Percentiles rank a stretch among this genome's conserved stretches.
Evolutionary conservation across 2,888 invertebrate genomes (phyloP).

Genomic region (Druceiella hillmani): DNA sequence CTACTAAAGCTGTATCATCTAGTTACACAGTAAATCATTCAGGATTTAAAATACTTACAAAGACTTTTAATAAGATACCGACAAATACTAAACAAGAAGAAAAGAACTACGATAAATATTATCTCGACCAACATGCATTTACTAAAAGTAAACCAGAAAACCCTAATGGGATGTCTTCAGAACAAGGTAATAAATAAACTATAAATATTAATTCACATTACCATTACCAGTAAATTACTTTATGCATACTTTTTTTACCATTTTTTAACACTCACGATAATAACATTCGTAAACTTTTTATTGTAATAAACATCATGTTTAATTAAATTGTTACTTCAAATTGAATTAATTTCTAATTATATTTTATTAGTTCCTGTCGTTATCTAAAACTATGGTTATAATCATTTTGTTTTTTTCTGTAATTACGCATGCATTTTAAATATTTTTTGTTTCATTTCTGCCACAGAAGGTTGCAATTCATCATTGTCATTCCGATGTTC

Average conservation of each 20-base stretch:
- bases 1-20: slow-evolving; percentile 56
- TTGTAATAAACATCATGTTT: background rate
- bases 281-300: background rate
- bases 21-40: slow-evolving; percentile 58
- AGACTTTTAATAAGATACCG: slow-evolving; percentile 55
- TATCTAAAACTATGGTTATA: background rate
- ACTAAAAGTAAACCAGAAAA: too few relatives aligned
- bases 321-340: too few relatives aligned
- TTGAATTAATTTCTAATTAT: too few relatives aligned
- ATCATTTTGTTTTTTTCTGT: background rate
- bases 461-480: slow-evolving; percentile 41
- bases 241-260: too few relatives aligned
- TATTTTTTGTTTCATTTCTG: slow-evolving; percentile 6
- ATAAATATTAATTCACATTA: too few relatives aligned
- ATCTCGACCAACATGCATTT: slow-evolving; percentile 37
- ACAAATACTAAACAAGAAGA: slow-evolving; percentile 41
- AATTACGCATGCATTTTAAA: too few relatives aligned
- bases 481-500: slow-evolving; percentile 54
- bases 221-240: too few relatives aligned
- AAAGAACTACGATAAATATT: slow-evolving; percentile 34
- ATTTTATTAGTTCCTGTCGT: background rate
- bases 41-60: slow-evolving; percentile 61
- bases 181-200: too few relatives aligned
- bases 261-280: too few relatives aligned
- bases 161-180: too few relatives aligned